These are phyloP conservation scores for Chiloscyllium plagiosum DNA, from an alignment of 2,113 vertebrate species.

Conservation along the genomic window DNA sequence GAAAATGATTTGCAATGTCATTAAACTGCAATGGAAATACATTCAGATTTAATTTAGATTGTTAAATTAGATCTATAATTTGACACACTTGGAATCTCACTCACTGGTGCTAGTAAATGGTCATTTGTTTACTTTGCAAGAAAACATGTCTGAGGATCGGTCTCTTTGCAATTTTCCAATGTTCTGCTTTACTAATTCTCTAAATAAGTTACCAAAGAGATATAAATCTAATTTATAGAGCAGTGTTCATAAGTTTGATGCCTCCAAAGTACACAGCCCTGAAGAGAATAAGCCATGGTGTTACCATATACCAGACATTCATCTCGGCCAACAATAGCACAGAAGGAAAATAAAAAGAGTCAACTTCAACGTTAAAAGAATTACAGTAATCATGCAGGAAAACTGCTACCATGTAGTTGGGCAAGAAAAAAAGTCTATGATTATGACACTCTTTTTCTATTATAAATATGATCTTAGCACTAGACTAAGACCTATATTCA, in stretches of 20 bases:
- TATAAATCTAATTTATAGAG: neutral
- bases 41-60: slow-evolving; percentile 22
- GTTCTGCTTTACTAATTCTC: neutral
- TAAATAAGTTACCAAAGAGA: neutral
- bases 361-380: neutral
- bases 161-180: neutral
- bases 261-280: neutral
- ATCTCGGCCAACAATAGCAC: neutral
- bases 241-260: neutral
- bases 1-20: slow-evolving; percentile 18
- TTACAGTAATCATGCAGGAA: neutral
- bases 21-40: neutral
- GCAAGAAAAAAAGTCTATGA: neutral
- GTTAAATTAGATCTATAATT: neutral
- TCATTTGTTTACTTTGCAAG: neutral
- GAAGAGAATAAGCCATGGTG: neutral
- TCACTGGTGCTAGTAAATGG: neutral
- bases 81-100: neutral
- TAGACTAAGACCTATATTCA: neutral
- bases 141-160: neutral
- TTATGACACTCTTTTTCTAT: neutral
- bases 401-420: neutral
- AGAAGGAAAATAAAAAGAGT: neutral
- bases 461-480: too few species aligned
- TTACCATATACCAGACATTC: neutral